phyloP scores from a whole-genome alignment of 1,140 invertebrate species.

The Gonioctena quinquepunctata region DNA sequence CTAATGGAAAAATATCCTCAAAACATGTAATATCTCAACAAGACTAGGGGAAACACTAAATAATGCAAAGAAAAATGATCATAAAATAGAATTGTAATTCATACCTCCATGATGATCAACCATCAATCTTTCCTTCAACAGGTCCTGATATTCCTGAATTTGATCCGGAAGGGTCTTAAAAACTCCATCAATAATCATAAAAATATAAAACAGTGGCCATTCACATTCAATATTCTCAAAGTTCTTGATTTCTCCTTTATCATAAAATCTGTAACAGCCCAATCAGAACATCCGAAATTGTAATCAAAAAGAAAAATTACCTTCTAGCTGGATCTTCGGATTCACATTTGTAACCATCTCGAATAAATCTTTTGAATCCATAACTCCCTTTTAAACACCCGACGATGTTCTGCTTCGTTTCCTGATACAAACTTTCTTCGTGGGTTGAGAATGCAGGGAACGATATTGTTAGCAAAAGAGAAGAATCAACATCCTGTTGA shows the following conservation, averaged over 20 bases:
- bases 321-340: slow-evolving; percentile 80
- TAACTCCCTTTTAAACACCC: slow-evolving; percentile 84
- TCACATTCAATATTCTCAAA: slow-evolving; percentile 97
- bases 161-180: slow-evolving; percentile 88
- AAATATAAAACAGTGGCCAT: slow-evolving; percentile 96
- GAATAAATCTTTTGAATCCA: slow-evolving; percentile 92
- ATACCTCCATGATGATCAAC: slow-evolving; percentile 78
- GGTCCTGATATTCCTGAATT: slow-evolving; percentile 87
- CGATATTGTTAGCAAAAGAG: slow-evolving; percentile 88
- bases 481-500: slow-evolving; percentile 81
- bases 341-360: slow-evolving; percentile 92
- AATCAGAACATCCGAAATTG: not conserved
- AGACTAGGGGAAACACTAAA: not conserved
- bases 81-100: slow-evolving; percentile 39
- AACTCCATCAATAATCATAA: slow-evolving; percentile 95
- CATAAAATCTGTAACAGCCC: slow-evolving; percentile 58
- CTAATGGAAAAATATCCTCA: slow-evolving; percentile 49
- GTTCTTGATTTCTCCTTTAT: slow-evolving; percentile 74
- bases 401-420: slow-evolving; percentile 88
- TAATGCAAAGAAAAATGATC: not conserved
- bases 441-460: slow-evolving; percentile 99
- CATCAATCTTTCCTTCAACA: slow-evolving; percentile 74
- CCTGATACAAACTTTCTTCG: slow-evolving; percentile 82
- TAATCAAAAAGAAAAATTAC: slow-evolving; percentile 60
- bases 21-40: too few relatives aligned